Percentiles rank a stretch among this genome's conserved stretches.
phyloP scores from a whole-genome alignment of 2,113 vertebrate species.

The Pimephales promelas region DNA sequence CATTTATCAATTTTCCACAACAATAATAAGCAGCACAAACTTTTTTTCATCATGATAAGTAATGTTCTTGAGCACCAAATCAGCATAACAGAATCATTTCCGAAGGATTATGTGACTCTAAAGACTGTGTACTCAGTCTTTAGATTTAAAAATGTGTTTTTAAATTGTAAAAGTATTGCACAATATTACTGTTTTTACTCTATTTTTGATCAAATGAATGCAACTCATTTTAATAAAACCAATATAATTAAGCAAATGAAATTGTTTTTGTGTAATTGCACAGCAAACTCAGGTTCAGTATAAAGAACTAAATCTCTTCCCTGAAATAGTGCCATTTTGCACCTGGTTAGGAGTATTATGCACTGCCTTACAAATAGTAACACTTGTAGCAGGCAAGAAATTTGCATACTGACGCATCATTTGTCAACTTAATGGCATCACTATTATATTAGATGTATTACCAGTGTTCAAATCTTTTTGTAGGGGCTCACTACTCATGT shows the following conservation, averaged over 20 bases:
- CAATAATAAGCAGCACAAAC: too few relatives aligned
- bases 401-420: neutral
- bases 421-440: slow-evolving; percentile 1
- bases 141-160: neutral
- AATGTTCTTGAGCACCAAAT: neutral
- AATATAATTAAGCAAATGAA: neutral
- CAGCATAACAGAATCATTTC: neutral
- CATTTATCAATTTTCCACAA: too few relatives aligned
- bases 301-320: too few relatives aligned
- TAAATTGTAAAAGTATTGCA: neutral
- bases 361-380: neutral
- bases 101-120: neutral
- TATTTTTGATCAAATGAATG: neutral
- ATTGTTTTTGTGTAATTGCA: too few relatives aligned
- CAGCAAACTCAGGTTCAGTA: too few relatives aligned
- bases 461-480: neutral
- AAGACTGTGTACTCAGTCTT: too few relatives aligned
- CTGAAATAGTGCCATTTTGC: neutral
- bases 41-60: neutral
- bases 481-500: neutral
- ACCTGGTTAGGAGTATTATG: neutral
- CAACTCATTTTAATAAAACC: neutral
- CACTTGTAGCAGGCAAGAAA: neutral
- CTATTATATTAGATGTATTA: neutral
- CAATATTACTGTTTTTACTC: neutral